These are phyloP conservation scores for Pseudochirops cupreus DNA, from an alignment of 2,797 vertebrate species.

Conservation along the genomic window DNA sequence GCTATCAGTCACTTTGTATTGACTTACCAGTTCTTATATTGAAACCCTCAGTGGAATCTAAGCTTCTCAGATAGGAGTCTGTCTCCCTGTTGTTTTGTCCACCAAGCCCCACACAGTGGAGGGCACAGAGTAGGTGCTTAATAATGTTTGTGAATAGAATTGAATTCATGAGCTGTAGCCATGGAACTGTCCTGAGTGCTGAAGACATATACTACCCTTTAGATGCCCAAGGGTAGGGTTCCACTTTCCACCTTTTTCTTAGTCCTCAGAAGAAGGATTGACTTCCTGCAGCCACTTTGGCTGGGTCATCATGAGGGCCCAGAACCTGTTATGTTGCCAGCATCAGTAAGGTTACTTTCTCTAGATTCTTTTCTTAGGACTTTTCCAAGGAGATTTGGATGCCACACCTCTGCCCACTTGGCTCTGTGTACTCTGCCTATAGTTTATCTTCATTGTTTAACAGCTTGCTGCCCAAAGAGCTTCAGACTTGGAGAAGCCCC, in stretches of 20 bases:
- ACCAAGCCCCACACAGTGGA: not conserved
- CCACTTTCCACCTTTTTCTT: not conserved
- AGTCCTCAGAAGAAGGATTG: not conserved
- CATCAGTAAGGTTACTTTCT: not conserved
- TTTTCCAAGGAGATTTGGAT: not conserved
- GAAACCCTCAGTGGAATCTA: not conserved
- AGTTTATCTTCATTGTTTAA: not conserved
- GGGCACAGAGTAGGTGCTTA: not conserved
- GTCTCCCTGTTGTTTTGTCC: not conserved
- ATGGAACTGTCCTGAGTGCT: fast-evolving
- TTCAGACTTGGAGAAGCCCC: not conserved
- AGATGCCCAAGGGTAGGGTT: not conserved
- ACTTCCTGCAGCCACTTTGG: not conserved
- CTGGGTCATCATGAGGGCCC: not conserved
- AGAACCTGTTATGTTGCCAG: not conserved
- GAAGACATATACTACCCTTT: fast-evolving
- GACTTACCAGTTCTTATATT: not conserved
- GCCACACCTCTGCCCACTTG: not conserved
- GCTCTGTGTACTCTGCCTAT: not conserved
- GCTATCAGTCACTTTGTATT: not conserved
- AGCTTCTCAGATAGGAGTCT: not conserved
- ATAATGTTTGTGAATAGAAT: too few species aligned
- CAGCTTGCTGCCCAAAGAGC: not conserved
- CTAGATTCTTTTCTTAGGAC: not conserved
- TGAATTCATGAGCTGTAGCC: fast-evolving